Conservation (phyloP, 1,140 invertebrate genomes). For the Drosophila sulfurigaster region DNA sequence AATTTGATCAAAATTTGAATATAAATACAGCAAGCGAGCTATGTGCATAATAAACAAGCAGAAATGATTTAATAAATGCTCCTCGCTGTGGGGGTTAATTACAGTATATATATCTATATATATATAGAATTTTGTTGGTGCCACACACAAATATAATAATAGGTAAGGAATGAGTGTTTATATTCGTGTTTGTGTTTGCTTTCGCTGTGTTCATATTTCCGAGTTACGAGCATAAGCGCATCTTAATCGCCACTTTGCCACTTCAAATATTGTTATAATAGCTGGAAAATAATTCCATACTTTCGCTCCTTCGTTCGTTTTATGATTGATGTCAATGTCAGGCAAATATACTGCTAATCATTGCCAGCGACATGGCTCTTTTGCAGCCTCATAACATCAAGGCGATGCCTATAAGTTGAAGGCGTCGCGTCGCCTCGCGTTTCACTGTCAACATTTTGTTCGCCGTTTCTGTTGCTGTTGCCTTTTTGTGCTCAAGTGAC, state of each 20-base stretch:
- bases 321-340: conserved; percentile 66
- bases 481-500: conserved; percentile 41
- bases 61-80: neutral
- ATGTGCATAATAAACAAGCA: neutral
- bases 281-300: conserved; percentile 22
- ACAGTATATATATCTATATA: neutral
- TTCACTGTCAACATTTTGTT: conserved; percentile 51
- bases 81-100: neutral
- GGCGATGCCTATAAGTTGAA: neutral
- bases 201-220: neutral
- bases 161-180: neutral
- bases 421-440: neutral
- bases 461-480: conserved; percentile 3
- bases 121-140: neutral
- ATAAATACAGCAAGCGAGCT: neutral
- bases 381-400: conserved; percentile 4
- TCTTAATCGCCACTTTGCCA: conserved; percentile 23
- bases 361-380: conserved; percentile 17
- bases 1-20: neutral
- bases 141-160: neutral
- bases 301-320: neutral
- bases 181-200: too few relatives aligned
- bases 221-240: conserved; percentile 5
- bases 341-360: conserved; percentile 64
- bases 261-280: conserved; percentile 30